Conservation (phyloP, 2,888 invertebrate genomes). For the Leuctra nigra region DNA sequence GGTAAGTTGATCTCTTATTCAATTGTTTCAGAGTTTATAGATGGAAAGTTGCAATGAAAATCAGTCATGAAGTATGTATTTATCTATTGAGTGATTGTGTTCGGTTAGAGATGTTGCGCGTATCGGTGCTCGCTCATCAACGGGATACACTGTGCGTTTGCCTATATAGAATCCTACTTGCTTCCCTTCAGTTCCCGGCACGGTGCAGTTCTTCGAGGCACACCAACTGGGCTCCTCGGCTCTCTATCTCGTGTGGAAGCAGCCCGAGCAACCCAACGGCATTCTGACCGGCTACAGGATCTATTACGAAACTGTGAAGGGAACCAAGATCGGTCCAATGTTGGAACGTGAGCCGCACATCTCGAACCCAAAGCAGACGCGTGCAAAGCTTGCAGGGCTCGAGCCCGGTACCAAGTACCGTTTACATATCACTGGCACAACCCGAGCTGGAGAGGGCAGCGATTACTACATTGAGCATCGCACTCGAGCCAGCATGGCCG, state of each 20-base stretch:
- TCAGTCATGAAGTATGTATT: no score
- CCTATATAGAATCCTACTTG: no score
- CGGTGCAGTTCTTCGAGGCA: slow-evolving; percentile 76
- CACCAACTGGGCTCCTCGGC: slow-evolving; percentile 85
- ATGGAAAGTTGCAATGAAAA: no score
- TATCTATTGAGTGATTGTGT: no score
- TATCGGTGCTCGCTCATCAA: no score
- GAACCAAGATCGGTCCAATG: slow-evolving; percentile 50
- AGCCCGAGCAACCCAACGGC: slow-evolving; percentile 88
- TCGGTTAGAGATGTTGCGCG: no score
- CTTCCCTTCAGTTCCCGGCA: slow-evolving; percentile 68
- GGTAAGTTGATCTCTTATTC: no score
- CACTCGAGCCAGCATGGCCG: slow-evolving; percentile 54
- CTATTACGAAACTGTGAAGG: slow-evolving; percentile 74
- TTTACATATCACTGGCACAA: slow-evolving; percentile 78
- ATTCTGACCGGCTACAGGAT: slow-evolving; percentile 87
- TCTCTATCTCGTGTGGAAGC: slow-evolving; percentile 85
- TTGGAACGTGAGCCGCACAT: slow-evolving; percentile 74
- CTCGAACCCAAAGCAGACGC: slow-evolving; percentile 63
- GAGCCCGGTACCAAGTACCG: slow-evolving; percentile 84
- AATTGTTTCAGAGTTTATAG: no score
- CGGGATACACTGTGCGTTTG: no score
- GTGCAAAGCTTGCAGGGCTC: slow-evolving; percentile 77
- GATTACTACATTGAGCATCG: slow-evolving; percentile 75
- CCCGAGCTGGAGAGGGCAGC: slow-evolving; percentile 82